These are phyloP conservation scores for Ylistrum balloti DNA, from an alignment of 1,140 invertebrate species.

Conservation along the genomic window DNA sequence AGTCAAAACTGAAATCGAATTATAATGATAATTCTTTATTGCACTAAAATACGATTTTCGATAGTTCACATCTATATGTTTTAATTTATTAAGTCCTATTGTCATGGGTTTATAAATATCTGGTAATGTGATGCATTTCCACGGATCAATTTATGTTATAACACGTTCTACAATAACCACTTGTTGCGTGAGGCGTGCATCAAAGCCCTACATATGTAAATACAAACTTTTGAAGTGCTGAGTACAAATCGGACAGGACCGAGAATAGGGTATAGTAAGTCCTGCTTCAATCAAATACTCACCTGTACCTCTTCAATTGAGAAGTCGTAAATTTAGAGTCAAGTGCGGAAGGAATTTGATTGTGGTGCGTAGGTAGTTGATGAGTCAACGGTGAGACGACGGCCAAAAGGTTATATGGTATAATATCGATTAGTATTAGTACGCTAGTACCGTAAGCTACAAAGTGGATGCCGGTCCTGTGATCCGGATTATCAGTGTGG, in stretches of 20 bases:
- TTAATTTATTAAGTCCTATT: too few species aligned
- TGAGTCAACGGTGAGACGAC: conserved; percentile 1
- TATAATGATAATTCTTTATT: too few species aligned
- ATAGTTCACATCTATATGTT: too few species aligned
- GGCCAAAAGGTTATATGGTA: not conserved
- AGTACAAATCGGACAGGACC: not conserved
- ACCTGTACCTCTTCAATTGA: conserved; percentile 3
- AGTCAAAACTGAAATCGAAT: too few species aligned
- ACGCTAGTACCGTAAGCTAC: not conserved
- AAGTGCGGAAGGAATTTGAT: conserved; percentile 33
- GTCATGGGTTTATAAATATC: too few species aligned
- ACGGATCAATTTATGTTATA: not conserved
- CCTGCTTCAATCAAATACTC: not conserved
- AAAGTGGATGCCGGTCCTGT: not conserved
- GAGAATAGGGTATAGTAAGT: not conserved
- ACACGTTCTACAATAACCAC: not conserved
- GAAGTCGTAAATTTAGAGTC: conserved; percentile 12
- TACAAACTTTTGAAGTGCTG: not conserved
- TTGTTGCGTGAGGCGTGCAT: not conserved
- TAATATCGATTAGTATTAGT: not conserved
- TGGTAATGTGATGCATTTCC: not conserved
- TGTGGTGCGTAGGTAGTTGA: conserved; percentile 20
- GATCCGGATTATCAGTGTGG: not conserved
- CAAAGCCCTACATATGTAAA: conserved; percentile 9
- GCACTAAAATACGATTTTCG: too few species aligned